A percentile compares a stretch with the other conserved stretches of the same genome.
These are phyloP conservation scores for Stictocephala bisonia DNA, from an alignment of 2,888 invertebrate species.

Conservation along the genomic window DNA sequence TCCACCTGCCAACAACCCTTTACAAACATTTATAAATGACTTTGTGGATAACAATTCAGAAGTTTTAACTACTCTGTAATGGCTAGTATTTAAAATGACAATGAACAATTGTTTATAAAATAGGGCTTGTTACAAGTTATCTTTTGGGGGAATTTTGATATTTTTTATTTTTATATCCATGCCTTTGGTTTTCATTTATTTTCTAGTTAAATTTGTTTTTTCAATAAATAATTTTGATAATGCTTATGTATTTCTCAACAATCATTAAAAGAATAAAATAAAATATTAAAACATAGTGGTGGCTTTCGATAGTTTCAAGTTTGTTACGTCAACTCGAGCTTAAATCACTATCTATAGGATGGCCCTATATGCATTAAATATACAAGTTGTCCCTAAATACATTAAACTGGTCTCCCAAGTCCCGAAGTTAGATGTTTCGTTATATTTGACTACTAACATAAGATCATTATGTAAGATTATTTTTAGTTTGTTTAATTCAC, in stretches of 20 bases:
- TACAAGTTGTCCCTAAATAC: not conserved
- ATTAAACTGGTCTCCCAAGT: constrained; percentile 2
- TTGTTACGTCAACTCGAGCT: constrained; percentile 8
- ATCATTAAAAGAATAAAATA: constrained; percentile 13
- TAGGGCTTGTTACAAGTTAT: constrained; percentile 4
- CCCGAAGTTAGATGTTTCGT: constrained; percentile 9
- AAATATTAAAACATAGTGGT: constrained; percentile 4
- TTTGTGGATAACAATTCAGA: not conserved
- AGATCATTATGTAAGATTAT: constrained; percentile 12
- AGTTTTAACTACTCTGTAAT: not conserved
- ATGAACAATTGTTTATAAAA: not conserved
- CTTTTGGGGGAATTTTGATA: constrained; percentile 12
- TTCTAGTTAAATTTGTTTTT: constrained; percentile 9
- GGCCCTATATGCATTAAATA: constrained; percentile 8
- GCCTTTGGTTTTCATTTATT: constrained; percentile 1
- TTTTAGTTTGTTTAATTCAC: constrained; percentile 9
- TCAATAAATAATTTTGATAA: not conserved
- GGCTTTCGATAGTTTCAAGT: constrained; percentile 1
- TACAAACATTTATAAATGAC: constrained; percentile 4
- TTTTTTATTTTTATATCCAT: not conserved
- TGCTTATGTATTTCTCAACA: constrained; percentile 2
- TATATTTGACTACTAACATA: constrained; percentile 1
- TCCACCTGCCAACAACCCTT: constrained; percentile 9
- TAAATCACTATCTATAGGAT: constrained; percentile 13
- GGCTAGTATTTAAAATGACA: not conserved